Base-by-base conservation (phyloP, 2,797 vertebrate species). In the Falco biarmicus region DNA sequence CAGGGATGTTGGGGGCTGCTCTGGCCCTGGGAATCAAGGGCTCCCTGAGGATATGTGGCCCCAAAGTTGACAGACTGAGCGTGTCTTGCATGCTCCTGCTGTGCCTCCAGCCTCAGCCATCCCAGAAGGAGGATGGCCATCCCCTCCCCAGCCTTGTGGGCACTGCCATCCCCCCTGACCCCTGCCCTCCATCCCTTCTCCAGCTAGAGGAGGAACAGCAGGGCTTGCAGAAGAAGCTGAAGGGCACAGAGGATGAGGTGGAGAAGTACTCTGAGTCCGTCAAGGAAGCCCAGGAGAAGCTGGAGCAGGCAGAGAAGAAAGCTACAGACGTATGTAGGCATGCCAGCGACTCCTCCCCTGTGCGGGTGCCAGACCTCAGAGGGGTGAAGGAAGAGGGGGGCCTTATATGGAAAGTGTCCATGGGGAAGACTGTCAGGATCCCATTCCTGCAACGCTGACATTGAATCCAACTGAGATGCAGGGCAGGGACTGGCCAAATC, bases 261-360 rank as follows among this genome's bases (percentile, higher is more conserved):
- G 99, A 99, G 95, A 99, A 99, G 96, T 99, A 99, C 97, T 99
- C 99, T 0, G 99, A 99, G 92, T 98, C 99, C 0, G 98, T 99
- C 96, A 99, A 99, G 95, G 99, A 99, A 45, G 99, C 99, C 69
- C 99, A 99, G 97, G 99, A 99, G 98, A 99, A 99, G 97, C 98
- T 99, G 97, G 99, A 99, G 97, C 98, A 99, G 96, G 99, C 99
- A 0, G 99, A 99, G 98, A 99, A 99, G 97, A 99, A 99, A 91
- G 99, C 99, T 53, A 74, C 99, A 39, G 99, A 99, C 4, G 99
- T 99, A 96, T 98, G 99, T 99, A 74, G 59, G 25, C 41, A 1
- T 3, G 29, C 34, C 41, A 54, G 56, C 64, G 75, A 57, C 39
- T 22, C 56, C 69, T 63, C 50, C 53, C 43, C 39, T 66, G 48